phyloP scores from a whole-genome alignment of 2,113 vertebrate genomes.

The Mus spicilegus region DNA sequence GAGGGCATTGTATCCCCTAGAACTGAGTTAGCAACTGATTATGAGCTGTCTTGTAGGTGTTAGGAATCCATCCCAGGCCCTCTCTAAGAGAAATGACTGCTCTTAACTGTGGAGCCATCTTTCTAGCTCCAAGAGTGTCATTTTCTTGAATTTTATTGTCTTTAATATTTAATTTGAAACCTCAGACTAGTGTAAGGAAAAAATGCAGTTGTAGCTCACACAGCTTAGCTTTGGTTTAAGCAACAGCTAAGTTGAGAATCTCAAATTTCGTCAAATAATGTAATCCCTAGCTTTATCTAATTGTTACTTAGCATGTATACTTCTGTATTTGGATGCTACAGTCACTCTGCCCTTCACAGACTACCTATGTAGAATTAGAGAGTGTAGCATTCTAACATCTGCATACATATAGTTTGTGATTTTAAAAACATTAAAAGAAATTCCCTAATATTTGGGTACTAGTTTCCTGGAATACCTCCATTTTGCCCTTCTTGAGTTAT shows the following conservation, averaged over 20 bases:
- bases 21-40: neutral
- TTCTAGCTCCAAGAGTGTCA: neutral
- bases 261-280: neutral
- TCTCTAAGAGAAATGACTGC: neutral
- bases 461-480: slow-evolving; percentile 27
- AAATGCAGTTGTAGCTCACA: neutral
- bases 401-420: slow-evolving; percentile 30
- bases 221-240: slow-evolving; percentile 44
- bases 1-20: neutral
- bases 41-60: neutral
- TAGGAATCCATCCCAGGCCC: neutral
- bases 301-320: slow-evolving; percentile 7
- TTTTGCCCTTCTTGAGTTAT: slow-evolving; percentile 39
- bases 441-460: neutral
- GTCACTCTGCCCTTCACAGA: slow-evolving; percentile 10
- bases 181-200: neutral
- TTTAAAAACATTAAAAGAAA: slow-evolving; percentile 25
- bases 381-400: neutral
- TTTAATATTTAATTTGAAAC: slow-evolving; percentile 60
- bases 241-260: slow-evolving; percentile 4
- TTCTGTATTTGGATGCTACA: neutral
- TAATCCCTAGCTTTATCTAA: slow-evolving; percentile 36
- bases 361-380: slow-evolving; percentile 7
- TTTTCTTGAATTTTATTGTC: slow-evolving; percentile 46
- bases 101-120: neutral